These are phyloP conservation scores for Aphaenogaster rudis DNA, from an alignment of 1,140 invertebrate genomes.

Conservation along the genomic window DNA sequence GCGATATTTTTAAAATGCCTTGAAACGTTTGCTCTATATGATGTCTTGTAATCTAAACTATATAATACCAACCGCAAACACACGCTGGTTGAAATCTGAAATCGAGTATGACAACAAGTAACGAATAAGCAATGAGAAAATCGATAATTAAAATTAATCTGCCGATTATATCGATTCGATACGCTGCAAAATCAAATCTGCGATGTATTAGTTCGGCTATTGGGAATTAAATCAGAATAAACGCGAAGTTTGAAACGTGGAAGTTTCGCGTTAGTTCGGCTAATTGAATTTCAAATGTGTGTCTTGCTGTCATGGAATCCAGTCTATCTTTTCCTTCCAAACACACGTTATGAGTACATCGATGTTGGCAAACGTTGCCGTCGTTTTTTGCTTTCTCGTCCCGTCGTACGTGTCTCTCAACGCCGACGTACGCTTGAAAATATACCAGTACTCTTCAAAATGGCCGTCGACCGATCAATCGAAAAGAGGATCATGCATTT, in stretches of 20 bases:
- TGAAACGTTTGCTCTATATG: neutral
- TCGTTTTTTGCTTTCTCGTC: slow-evolving; percentile 42
- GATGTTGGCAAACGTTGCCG: slow-evolving; percentile 29
- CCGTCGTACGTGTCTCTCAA: slow-evolving; percentile 25
- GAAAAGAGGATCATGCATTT: slow-evolving; percentile 11
- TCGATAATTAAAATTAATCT: slow-evolving; percentile 18
- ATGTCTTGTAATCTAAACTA: neutral
- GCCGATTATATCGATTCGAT: neutral
- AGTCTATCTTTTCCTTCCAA: slow-evolving; percentile 52
- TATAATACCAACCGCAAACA: neutral
- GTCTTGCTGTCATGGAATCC: slow-evolving; percentile 39
- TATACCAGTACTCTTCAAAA: slow-evolving; percentile 36
- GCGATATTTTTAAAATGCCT: slow-evolving; percentile 37
- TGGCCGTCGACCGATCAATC: slow-evolving; percentile 24
- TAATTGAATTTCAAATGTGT: slow-evolving; percentile 57
- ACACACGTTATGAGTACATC: slow-evolving; percentile 39
- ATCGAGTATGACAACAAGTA: neutral
- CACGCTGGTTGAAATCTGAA: neutral
- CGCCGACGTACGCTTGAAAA: slow-evolving; percentile 28
- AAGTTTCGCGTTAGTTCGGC: slow-evolving; percentile 31
- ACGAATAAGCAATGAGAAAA: neutral
- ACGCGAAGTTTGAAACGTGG: neutral
- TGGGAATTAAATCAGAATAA: slow-evolving; percentile 41
- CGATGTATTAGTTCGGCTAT: slow-evolving; percentile 6
- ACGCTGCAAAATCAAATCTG: neutral